Percentiles rank a stretch among this genome's conserved stretches.
Conservation (phyloP, 2,797 vertebrate species). For the Cynodonichthys magdalenae region DNA sequence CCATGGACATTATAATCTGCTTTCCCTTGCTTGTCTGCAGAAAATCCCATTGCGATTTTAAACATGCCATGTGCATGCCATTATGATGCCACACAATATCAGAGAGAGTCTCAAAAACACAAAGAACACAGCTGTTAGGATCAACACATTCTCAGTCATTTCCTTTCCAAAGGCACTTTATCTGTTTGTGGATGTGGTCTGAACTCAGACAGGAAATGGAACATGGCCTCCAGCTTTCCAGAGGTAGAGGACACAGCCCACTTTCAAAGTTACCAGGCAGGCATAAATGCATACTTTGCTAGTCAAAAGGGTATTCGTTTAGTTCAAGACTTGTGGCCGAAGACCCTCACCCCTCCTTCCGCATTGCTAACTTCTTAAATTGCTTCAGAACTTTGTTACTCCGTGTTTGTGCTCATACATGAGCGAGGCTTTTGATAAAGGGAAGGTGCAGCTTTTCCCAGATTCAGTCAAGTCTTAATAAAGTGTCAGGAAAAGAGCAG, state of each 20-base stretch:
- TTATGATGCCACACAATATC: not conserved
- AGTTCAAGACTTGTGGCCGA: constrained; percentile 4
- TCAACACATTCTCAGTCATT: constrained; percentile 16
- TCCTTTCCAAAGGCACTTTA: constrained; percentile 27
- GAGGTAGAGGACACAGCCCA: constrained; percentile 4
- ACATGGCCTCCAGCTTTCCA: constrained; percentile 4
- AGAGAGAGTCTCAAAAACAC: not conserved
- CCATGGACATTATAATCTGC: constrained; percentile 21
- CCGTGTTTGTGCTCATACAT: not conserved
- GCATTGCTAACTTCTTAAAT: constrained; percentile 1
- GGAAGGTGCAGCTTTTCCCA: constrained; percentile 10
- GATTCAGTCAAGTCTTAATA: constrained; percentile 21
- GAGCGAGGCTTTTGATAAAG: constrained; percentile 20
- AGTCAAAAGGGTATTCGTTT: constrained; percentile 9
- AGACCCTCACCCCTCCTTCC: not conserved
- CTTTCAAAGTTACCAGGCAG: constrained; percentile 4
- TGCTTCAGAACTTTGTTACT: not conserved
- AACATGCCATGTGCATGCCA: constrained; percentile 3
- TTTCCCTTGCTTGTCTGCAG: constrained; percentile 4
- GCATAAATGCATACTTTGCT: constrained; percentile 27
- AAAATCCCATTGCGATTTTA: constrained; percentile 11
- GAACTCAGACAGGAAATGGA: constrained; percentile 16
- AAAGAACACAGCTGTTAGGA: not conserved
- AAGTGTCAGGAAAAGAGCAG: constrained; percentile 19
- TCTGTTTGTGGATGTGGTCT: constrained; percentile 11